Percentiles rank a stretch among this genome's conserved stretches.
Evolutionary conservation across 92 coral and sea anemone genomes (phyloP).

Genomic region (Plumapathes pennacea): DNA sequence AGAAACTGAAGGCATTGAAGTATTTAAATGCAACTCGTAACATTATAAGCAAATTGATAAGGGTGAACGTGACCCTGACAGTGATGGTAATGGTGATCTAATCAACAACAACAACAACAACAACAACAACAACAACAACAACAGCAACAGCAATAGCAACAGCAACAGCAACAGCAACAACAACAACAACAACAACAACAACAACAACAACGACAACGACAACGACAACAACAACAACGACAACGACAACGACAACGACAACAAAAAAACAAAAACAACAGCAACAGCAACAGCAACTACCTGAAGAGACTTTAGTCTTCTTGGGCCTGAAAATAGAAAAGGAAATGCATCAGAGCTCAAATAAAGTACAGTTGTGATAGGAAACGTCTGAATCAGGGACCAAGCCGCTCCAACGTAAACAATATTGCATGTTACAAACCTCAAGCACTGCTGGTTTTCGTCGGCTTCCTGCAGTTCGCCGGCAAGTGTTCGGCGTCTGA

Average conservation of each 20-base stretch:
- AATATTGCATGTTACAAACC: slow-evolving; percentile 31
- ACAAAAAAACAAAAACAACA: neutral
- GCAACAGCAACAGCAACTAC: slow-evolving; percentile 5
- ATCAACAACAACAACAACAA: too few species aligned
- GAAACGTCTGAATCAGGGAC: too few species aligned
- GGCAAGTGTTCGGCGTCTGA: slow-evolving; percentile 79
- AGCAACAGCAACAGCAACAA: too few species aligned
- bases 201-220: neutral
- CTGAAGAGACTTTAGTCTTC: slow-evolving; percentile 23
- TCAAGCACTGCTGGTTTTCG: slow-evolving; percentile 75
- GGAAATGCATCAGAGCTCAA: neutral
- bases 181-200: neutral
- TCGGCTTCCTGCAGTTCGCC: slow-evolving; percentile 89
- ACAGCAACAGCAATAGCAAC: too few species aligned
- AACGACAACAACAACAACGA: neutral
- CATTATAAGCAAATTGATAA: too few species aligned
- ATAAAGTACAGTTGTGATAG: too few species aligned
- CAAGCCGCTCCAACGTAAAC: neutral
- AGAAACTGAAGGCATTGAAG: too few species aligned
- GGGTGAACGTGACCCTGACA: too few species aligned
- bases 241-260: neutral
- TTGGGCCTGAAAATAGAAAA: slow-evolving; percentile 32
- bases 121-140: too few species aligned
- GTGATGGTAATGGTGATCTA: too few species aligned
- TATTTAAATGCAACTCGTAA: too few species aligned